phyloP scores from a whole-genome alignment of 2,113 vertebrate genomes.

The Ictalurus punctatus region DNA sequence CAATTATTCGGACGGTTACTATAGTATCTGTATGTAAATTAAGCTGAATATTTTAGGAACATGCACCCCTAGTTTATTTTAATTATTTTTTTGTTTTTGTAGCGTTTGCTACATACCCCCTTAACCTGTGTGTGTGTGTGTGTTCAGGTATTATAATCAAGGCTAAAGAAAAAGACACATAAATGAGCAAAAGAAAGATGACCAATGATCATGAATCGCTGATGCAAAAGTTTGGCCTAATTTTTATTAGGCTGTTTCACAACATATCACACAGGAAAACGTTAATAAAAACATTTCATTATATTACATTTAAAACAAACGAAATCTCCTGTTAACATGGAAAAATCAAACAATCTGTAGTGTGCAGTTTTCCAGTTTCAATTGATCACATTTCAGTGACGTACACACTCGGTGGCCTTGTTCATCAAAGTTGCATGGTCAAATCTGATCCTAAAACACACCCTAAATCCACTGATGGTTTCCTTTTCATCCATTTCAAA shows the following conservation, averaged over 20 bases:
- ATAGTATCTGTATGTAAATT: not conserved
- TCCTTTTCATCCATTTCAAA: not conserved
- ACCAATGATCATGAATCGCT: not conserved
- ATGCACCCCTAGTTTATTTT: not conserved
- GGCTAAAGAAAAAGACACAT: not conserved
- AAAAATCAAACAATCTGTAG: not conserved
- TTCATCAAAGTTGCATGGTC: not conserved
- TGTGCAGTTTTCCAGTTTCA: not conserved
- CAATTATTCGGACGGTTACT: not conserved
- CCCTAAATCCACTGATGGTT: not conserved
- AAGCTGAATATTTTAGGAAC: not conserved
- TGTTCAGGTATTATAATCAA: not conserved
- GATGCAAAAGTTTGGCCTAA: not conserved
- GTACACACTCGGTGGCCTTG: not conserved
- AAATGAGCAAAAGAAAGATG: not conserved
- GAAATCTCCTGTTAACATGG: not conserved
- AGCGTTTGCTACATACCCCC: not conserved
- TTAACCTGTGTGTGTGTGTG: not conserved
- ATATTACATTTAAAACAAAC: not conserved
- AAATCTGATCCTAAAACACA: not conserved
- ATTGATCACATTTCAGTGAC: not conserved
- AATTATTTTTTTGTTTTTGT: not conserved
- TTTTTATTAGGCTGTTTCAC: not conserved
- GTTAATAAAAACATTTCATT: not conserved
- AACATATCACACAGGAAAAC: not conserved